Evolutionary conservation across 2,888 invertebrate species (phyloP).

Genomic region (Nephrocerus scutellatus): DNA sequence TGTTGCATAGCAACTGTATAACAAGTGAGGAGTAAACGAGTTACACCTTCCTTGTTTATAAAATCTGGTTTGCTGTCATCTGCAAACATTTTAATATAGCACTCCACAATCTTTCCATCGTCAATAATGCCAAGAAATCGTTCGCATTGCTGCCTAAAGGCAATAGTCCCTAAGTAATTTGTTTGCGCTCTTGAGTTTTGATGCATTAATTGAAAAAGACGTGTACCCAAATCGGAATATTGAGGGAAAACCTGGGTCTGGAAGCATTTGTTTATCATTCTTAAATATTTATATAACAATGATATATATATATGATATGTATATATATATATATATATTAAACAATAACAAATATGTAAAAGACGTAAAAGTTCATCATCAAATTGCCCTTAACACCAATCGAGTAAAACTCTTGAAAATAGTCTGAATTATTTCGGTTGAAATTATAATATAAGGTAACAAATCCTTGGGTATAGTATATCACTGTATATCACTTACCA

Average conservation of each 20-base stretch:
- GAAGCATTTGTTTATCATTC: slow-evolving; percentile 21
- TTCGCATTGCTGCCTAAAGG: slow-evolving; percentile 71
- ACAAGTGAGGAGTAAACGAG: slow-evolving; percentile 61
- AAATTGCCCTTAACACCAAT: slow-evolving; percentile 1
- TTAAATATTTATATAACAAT: slow-evolving; percentile 9
- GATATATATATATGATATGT: background rate
- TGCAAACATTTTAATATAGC: slow-evolving; percentile 61
- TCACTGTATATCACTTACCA: slow-evolving; percentile 31
- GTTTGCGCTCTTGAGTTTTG: slow-evolving; percentile 56
- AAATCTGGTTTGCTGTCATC: slow-evolving; percentile 52
- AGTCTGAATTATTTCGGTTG: slow-evolving; percentile 5
- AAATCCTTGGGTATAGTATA: background rate
- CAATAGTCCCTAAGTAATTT: slow-evolving; percentile 54
- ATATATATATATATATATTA: slow-evolving; percentile 7
- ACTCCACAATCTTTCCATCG: slow-evolving; percentile 57
- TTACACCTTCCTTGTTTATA: slow-evolving; percentile 60
- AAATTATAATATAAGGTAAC: slow-evolving; percentile 1
- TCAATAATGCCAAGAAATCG: slow-evolving; percentile 53
- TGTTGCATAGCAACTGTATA: slow-evolving; percentile 77
- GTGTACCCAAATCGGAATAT: slow-evolving; percentile 63
- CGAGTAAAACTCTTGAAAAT: slow-evolving; percentile 4
- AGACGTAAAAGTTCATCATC: background rate
- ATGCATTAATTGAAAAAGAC: slow-evolving; percentile 61
- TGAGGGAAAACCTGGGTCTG: slow-evolving; percentile 73
- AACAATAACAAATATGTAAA: background rate